These are phyloP conservation scores for Drosophila dives DNA, from an alignment of 2,888 invertebrate genomes.

Conservation along the genomic window DNA sequence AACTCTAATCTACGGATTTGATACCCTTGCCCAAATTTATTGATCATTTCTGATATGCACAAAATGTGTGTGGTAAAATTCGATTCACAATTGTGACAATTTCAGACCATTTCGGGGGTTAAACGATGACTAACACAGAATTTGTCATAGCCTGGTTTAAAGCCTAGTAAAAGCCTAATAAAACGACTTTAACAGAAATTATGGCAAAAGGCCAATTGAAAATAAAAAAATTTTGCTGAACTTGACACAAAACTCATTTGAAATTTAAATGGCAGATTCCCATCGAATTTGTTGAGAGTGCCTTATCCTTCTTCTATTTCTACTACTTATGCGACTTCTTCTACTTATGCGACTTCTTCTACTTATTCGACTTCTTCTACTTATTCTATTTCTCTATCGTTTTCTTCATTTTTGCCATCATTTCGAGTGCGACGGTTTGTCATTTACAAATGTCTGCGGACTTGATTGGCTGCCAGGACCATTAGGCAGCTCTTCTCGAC, in stretches of 20 bases:
- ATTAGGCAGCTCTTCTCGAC: slow-evolving; percentile 37
- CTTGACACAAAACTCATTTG: slow-evolving; percentile 67
- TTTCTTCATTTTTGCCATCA: background rate
- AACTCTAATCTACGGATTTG: background rate
- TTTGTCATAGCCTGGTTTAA: background rate
- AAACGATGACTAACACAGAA: background rate
- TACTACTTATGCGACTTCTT: background rate
- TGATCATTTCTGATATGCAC: background rate
- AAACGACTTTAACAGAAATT: slow-evolving; percentile 2
- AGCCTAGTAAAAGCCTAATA: too few relatives aligned
- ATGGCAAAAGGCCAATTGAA: slow-evolving; percentile 58
- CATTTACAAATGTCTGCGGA: slow-evolving; percentile 55
- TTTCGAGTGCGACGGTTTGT: slow-evolving; percentile 12
- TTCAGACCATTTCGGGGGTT: background rate
- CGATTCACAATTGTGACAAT: background rate
- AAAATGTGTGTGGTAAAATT: background rate
- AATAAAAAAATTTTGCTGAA: slow-evolving; percentile 63
- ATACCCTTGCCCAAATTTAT: background rate
- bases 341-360: background rate
- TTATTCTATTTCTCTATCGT: background rate
- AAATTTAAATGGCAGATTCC: slow-evolving; percentile 52
- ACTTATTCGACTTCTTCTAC: background rate
- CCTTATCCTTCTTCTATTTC: background rate
- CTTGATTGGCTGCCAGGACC: slow-evolving; percentile 59
- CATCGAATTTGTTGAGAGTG: slow-evolving; percentile 7